A percentile compares a stretch with the other conserved stretches of the same genome.
Conservation (phyloP, 2,888 invertebrate genomes). For the Rhagonycha lutea region DNA sequence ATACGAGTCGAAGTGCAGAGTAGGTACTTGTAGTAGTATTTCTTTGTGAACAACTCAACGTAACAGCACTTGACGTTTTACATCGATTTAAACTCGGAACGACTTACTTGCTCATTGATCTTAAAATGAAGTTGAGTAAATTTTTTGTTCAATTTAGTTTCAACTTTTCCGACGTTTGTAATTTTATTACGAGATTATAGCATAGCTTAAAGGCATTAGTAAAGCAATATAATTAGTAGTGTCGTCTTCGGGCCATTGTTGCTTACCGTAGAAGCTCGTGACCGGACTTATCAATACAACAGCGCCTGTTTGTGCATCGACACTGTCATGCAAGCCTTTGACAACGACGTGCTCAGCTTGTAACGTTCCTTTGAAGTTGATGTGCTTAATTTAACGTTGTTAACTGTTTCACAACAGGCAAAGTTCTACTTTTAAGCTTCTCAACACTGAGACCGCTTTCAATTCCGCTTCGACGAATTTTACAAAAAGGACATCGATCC, state of each 20-base stretch:
- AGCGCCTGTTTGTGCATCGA: slow-evolving; percentile 29
- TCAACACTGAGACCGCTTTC: neutral
- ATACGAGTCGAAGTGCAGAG: neutral
- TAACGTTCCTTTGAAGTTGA: slow-evolving; percentile 49
- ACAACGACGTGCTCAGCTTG: slow-evolving; percentile 44
- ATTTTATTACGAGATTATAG: slow-evolving; percentile 26
- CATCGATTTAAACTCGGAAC: neutral
- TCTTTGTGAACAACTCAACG: neutral
- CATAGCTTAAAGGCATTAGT: slow-evolving; percentile 43
- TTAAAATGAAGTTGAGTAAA: neutral
- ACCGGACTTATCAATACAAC: slow-evolving; percentile 43
- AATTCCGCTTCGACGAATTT: slow-evolving; percentile 16
- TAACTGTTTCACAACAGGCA: slow-evolving; percentile 41
- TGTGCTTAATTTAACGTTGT: slow-evolving; percentile 51
- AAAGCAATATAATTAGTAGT: slow-evolving; percentile 53
- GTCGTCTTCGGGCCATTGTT: slow-evolving; percentile 54
- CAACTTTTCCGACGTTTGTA: neutral
- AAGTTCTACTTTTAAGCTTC: slow-evolving; percentile 21
- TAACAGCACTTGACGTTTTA: neutral
- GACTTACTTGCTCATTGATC: neutral
- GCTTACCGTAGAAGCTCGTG: slow-evolving; percentile 52
- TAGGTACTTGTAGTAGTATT: neutral
- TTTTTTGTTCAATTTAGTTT: neutral
- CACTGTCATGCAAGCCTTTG: slow-evolving; percentile 39
- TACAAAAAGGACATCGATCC: slow-evolving; percentile 17